These are phyloP conservation scores for Hirtodrosophila alboralis DNA, from an alignment of 2,888 invertebrate genomes.

Conservation along the genomic window DNA sequence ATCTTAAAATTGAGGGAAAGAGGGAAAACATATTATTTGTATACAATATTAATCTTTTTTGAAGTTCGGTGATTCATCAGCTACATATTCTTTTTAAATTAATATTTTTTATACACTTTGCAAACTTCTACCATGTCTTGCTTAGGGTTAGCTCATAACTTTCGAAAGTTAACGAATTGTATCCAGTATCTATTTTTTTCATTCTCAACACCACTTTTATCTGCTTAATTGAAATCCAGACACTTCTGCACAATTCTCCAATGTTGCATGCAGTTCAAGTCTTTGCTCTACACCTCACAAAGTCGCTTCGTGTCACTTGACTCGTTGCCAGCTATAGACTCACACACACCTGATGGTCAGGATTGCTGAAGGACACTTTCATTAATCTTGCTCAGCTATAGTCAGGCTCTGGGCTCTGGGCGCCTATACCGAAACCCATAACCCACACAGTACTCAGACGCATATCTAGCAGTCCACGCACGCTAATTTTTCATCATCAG, in stretches of 20 bases:
- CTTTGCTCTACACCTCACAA: not conserved
- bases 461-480: slow-evolving; percentile 51
- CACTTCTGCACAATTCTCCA: not conserved
- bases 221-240: not conserved
- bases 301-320: slow-evolving; percentile 12
- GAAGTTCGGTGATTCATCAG: too few relatives aligned
- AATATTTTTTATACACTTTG: too few relatives aligned
- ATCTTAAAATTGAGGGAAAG: too few relatives aligned
- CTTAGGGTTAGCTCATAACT: too few relatives aligned
- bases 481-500: slow-evolving; percentile 78
- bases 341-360: slow-evolving; percentile 37
- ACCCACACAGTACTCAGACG: slow-evolving; percentile 44
- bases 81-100: too few relatives aligned
- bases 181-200: too few relatives aligned
- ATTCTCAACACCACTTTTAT: not conserved
- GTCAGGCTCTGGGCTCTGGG: slow-evolving; percentile 24
- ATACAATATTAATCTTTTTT: too few relatives aligned
- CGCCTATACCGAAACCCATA: slow-evolving; percentile 13
- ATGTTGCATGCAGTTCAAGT: slow-evolving; percentile 1
- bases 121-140: too few relatives aligned
- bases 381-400: slow-evolving; percentile 72
- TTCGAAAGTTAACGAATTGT: too few relatives aligned
- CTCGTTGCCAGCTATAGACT: slow-evolving; percentile 12
- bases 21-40: too few relatives aligned
- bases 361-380: slow-evolving; percentile 46